Base-by-base conservation (phyloP, 2,113 vertebrate genomes). In the Myrmecophaga tridactyla region DNA sequence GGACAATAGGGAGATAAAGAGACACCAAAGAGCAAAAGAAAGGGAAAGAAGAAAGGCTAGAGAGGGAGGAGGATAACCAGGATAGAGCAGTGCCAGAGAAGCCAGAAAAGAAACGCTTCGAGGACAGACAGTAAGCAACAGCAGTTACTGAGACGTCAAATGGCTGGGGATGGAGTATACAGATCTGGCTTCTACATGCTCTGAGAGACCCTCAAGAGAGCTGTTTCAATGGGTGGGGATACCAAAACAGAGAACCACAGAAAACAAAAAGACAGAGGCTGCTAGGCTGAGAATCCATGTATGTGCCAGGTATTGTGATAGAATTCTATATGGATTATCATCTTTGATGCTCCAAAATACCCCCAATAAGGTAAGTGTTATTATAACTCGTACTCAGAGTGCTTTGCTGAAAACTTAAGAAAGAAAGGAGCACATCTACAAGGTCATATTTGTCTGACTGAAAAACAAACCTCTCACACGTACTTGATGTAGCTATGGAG, bases 401-500 rank as follows among this genome's bases (percentile, higher is more conserved):
- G 78, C 51, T 92, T 21, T 89, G 13, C 10, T 6, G 73, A 88
- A 73, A 82, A 86, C 39, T 78, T 56, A 77, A 53, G 56, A 76
- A 78, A 27, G 41, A 95, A 95, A 96, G 60, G 60, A 95, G 34
- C 2, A 27, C 3, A 62, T 75, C 62, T 80, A 63, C 86, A 93
- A 94, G 77, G 83, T 96, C 91, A 91, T 51, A 77, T 89, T 58
- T 86, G 89, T 73, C 94, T 86, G 75, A 41, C 75, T 92, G 43
- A 51, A 92, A 95, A 84, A 86, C 48, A 96, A 90, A 94, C 51
- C 39, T 90, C 76, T 92, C 67, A 63, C n/a, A 82, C 46, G 76
- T 94, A 96, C 92, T 90, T 96, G 94, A 89, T 72, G 91, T 95
- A 92, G 78, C 93, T 91, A 96, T 94, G 88, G 93, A 95, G 89